phyloP scores from a whole-genome alignment of 2,888 invertebrate species.

The Ophioninae sp. region DNA sequence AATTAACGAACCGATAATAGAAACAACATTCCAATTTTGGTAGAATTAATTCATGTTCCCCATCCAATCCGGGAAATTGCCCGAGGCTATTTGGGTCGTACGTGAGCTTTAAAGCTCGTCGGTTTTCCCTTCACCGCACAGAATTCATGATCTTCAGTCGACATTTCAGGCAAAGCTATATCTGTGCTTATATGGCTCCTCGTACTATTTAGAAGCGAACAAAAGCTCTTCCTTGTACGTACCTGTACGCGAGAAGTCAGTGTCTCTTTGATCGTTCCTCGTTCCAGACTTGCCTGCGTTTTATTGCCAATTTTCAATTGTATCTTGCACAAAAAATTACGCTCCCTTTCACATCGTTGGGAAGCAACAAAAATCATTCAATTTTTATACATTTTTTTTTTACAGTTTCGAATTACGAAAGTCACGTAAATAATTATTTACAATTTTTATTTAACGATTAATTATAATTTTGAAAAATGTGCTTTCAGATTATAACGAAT shows the following conservation, averaged over 20 bases:
- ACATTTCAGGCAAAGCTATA: conserved; percentile 2
- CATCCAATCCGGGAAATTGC: conserved; percentile 54
- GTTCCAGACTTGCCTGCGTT: background rate
- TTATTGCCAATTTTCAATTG: background rate
- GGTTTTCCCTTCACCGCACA: conserved; percentile 12
- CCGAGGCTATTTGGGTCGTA: conserved; percentile 61
- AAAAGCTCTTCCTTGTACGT: background rate
- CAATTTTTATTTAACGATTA: too few species aligned
- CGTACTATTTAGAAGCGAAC: background rate
- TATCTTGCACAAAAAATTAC: background rate
- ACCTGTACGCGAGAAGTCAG: background rate
- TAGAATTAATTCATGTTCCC: conserved; percentile 11
- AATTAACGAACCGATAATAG: background rate
- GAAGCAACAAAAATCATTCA: too few species aligned
- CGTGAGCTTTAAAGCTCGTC: conserved; percentile 46
- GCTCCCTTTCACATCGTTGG: too few species aligned
- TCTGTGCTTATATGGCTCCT: background rate
- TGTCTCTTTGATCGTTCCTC: conserved; percentile 9
- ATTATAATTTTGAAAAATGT: too few species aligned
- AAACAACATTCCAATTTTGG: conserved; percentile 8
- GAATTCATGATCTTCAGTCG: conserved; percentile 13
- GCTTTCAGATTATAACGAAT: too few species aligned
- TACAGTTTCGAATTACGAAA: background rate
- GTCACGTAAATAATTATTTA: too few species aligned
- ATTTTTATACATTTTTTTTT: too few species aligned